Base-by-base conservation (phyloP, 2,797 vertebrate genomes). In the Paedocypris micromegethes region DNA sequence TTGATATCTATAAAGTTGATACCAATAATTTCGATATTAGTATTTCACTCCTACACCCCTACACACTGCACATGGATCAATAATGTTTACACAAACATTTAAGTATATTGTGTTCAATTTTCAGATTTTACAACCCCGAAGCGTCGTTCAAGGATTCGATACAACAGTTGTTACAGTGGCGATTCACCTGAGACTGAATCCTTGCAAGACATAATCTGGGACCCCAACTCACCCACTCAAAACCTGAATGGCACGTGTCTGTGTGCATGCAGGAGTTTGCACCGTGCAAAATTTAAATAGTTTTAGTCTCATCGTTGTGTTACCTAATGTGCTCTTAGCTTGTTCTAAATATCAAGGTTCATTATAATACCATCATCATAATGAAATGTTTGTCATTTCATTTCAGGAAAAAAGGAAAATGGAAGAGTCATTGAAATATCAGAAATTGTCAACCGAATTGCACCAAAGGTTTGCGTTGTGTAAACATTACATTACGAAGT, bases 161-260 rank as follows among this genome's bases (percentile, higher is more conserved):
- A 68, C 68, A 56, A 58, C 0, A 69, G 73, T 8, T 40, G 81
- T 47, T 79, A 66, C 61, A 70, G 74, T 70, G 84, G 72, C 4
- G 87, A 89, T 49, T 99, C 96, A 72, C 94, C 94, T 6, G 96
- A 98, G 61, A 78, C 78, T 0, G 96, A 98, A 53, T 71, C 85
- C 59, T 84, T 91, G 3, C 94, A 92, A 64, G 96, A 99, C 78
- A 98, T 99, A 51, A 86, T 97, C 81, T 99, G 96, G 96, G 96
- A 98, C 81, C 80, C 92, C 4, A 89, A 91, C 44, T 98, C 96
- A 68, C 95, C 96, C 70, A 78, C 89, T 73, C 79, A 86, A 47
- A 73, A 70, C 54, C 84, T 81, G 42, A 75, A 85, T 72, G 93
- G 94, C 92, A 92, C 89, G 66, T 41, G 2, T 68, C 8, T 9